Base-by-base conservation (phyloP, 2,888 invertebrate genomes). In the Pteria penguin region DNA sequence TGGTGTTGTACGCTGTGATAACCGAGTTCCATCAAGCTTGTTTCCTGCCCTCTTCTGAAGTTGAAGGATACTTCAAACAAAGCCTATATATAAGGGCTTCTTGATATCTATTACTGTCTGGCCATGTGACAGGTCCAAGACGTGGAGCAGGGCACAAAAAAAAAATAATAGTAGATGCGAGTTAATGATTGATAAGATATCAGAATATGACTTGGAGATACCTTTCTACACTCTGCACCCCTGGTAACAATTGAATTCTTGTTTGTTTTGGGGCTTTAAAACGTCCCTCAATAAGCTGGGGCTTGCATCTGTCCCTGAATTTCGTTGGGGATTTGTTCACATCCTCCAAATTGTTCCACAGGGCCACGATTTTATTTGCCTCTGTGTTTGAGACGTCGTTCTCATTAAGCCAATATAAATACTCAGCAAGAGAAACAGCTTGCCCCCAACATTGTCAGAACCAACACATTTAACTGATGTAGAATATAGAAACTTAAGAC, bases 151-250 rank as follows among this genome's bases (percentile, higher is more conserved):
- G 2, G 24, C 22, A 36, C 18, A 32, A 32, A 22, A n/a, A n/a
- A n/a, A n/a, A n/a, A n/a, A n/a, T n/a, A n/a, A n/a, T n/a, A n/a
- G n/a, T n/a, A n/a, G n/a, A n/a, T n/a, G n/a, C n/a, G n/a, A n/a
- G n/a, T n/a, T n/a, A n/a, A n/a, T n/a, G n/a, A n/a, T n/a, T n/a
- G n/a, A n/a, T n/a, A n/a, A n/a, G n/a, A n/a, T n/a, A n/a, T n/a
- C n/a, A 18, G 33, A 33, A 32, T n/a, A 63, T 31, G n/a, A 33
- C 24, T 4, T 22, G 18, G 14, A 63, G 5, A n/a, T 71, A 62
- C 71, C 71, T n/a, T 26, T 54, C 62, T n/a, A 71, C 71, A 62
- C 63, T 69, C 33, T 69, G 71, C 8, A 71, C 71, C 4, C 71
- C 71, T 14, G 71, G 71, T 18, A 71, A 2, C 24, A 62, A 14